phyloP scores from a whole-genome alignment of 1,140 invertebrate genomes.

The Palaemon carinicauda region DNA sequence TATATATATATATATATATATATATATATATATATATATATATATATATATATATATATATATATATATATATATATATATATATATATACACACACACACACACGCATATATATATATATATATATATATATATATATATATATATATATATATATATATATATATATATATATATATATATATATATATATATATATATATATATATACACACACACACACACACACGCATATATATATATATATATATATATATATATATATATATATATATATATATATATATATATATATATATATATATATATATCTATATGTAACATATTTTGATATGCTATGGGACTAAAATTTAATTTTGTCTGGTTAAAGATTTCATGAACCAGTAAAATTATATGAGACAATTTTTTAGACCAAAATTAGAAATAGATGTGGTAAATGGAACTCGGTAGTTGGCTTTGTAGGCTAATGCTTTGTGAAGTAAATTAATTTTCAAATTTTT shows the following conservation, averaged over 20 bases:
- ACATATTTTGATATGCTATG: too few relatives aligned
- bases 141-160: conserved; percentile 9
- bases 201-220: neutral
- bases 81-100: neutral
- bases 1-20: neutral
- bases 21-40: neutral
- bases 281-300: conserved; percentile 5
- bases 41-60: conserved; percentile 2
- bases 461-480: too few relatives aligned
- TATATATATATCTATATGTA: neutral
- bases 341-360: too few relatives aligned
- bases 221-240: neutral
- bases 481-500: too few relatives aligned
- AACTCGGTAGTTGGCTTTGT: too few relatives aligned
- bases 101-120: neutral
- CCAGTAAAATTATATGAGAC: too few relatives aligned
- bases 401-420: too few relatives aligned
- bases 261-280: conserved; percentile 9
- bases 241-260: neutral
- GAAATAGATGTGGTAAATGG: too few relatives aligned
- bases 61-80: neutral
- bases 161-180: conserved; percentile 2
- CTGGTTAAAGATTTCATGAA: too few relatives aligned
- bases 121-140: neutral
- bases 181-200: neutral